Evolutionary conservation across 2,888 invertebrate genomes (phyloP).

Genomic region (Eupithecia exiguata): DNA sequence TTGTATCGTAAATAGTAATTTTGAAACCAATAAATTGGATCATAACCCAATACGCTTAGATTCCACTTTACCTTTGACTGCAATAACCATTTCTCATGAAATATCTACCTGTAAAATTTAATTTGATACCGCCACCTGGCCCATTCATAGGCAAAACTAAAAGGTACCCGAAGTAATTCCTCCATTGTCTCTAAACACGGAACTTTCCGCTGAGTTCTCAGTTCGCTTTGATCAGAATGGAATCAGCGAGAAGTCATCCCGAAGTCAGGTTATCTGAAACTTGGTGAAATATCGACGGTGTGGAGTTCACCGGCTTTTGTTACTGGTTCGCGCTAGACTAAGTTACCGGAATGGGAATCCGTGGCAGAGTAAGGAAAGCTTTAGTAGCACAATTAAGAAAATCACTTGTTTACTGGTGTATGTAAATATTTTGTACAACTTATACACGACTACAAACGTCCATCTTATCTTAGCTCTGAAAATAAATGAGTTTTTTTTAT

Average conservation of each 20-base stretch:
- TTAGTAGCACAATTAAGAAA: slow-evolving; percentile 1
- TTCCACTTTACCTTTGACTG: neutral
- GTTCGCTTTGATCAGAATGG: slow-evolving; percentile 37
- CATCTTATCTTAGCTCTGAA: too few species aligned
- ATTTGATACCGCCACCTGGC: neutral
- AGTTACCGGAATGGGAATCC: slow-evolving; percentile 25
- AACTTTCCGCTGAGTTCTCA: slow-evolving; percentile 10
- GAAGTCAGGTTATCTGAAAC: slow-evolving; percentile 64
- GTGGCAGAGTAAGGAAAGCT: slow-evolving; percentile 32
- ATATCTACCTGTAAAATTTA: slow-evolving; percentile 7
- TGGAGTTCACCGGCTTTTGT: slow-evolving; percentile 65
- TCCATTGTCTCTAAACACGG: slow-evolving; percentile 20
- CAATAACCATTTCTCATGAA: slow-evolving; percentile 12
- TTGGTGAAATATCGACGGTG: slow-evolving; percentile 64
- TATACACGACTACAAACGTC: too few species aligned
- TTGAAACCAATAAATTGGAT: too few species aligned
- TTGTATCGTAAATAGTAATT: too few species aligned
- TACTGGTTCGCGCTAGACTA: slow-evolving; percentile 45
- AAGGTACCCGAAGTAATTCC: slow-evolving; percentile 10
- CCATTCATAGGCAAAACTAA: slow-evolving; percentile 16
- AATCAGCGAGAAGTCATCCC: slow-evolving; percentile 40
- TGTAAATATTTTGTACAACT: neutral
- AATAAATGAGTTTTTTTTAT: too few species aligned
- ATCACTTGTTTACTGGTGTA: neutral
- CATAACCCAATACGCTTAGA: neutral